Percentiles rank a stretch among this genome's conserved stretches.
phyloP scores from a whole-genome alignment of 2,113 vertebrate species.

The mouse (Mus musculus) region GRCm39 chr14:73567001-73567500 shows the following conservation, averaged over 20 bases:
- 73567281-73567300: background rate
- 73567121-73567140: background rate
- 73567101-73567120: slow-evolving; percentile 46
- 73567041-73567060: background rate
- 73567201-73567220: background rate
- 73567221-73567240: background rate
- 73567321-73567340: slow-evolving; percentile 29
- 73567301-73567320: slow-evolving; percentile 41
- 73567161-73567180: slow-evolving; percentile 2
- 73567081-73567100: background rate
- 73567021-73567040: background rate
- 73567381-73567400: slow-evolving; percentile 44
- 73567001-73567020: background rate
- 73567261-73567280: slow-evolving; percentile 23
- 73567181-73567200: slow-evolving; percentile 30
- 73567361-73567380: slow-evolving; percentile 19
- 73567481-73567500: slow-evolving; percentile 5
- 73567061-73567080: background rate
- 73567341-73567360: slow-evolving; percentile 46
- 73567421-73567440: background rate
- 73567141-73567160: background rate
- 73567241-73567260: background rate
- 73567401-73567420: background rate
- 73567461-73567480: background rate
- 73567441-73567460: background rate